phyloP scores from a whole-genome alignment of 2,113 vertebrate species.

The Strix aluco region DNA sequence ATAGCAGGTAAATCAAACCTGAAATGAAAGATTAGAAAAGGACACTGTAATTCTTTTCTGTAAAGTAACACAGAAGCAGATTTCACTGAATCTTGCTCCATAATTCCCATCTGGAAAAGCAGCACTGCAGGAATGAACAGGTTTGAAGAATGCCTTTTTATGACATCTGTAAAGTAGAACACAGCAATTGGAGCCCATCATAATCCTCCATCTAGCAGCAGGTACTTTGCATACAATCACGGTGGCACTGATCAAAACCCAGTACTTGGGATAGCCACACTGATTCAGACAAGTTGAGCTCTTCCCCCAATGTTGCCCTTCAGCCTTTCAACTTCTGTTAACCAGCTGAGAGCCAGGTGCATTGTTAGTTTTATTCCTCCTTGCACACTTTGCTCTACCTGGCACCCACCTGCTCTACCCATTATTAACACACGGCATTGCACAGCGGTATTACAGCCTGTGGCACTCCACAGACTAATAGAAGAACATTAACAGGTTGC shows the following conservation, averaged over 20 bases:
- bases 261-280: background rate
- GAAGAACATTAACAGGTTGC: background rate
- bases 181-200: slow-evolving; percentile 40
- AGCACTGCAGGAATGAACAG: slow-evolving; percentile 57
- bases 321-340: background rate
- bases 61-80: slow-evolving; percentile 91
- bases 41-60: slow-evolving; percentile 76
- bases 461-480: accelerated
- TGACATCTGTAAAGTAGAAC: slow-evolving; percentile 71
- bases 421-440: accelerated
- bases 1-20: slow-evolving; percentile 89
- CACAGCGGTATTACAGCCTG: accelerated
- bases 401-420: background rate
- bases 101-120: slow-evolving; percentile 81
- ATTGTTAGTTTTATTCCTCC: background rate
- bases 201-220: slow-evolving; percentile 66
- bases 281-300: background rate
- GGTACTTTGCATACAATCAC: background rate
- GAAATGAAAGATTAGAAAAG: slow-evolving; percentile 87
- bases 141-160: slow-evolving; percentile 67
- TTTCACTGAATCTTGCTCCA: slow-evolving; percentile 81
- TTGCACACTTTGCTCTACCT: accelerated
- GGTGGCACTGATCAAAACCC: background rate
- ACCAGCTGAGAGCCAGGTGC: background rate
- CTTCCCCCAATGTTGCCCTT: background rate